A percentile compares a stretch with the other conserved stretches of the same genome.
Evolutionary conservation across 2,888 invertebrate genomes (phyloP).

Genomic region (Drosophila mulleri): DNA sequence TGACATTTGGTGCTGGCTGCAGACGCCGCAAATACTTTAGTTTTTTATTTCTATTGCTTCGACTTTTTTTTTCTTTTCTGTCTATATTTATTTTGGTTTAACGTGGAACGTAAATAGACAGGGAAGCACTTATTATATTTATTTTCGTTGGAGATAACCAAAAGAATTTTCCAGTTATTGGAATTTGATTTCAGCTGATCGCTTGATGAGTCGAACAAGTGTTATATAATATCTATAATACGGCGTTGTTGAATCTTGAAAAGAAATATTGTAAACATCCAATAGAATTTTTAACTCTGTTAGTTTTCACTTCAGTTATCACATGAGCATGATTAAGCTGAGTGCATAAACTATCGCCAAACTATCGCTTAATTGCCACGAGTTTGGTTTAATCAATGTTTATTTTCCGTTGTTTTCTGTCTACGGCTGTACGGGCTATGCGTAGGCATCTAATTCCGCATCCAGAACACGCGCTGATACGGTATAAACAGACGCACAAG

Average conservation of each 20-base stretch:
- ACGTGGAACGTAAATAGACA: slow-evolving; percentile 71
- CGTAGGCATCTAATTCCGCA: slow-evolving; percentile 16
- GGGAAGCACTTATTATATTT: slow-evolving; percentile 63
- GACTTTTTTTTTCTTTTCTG: slow-evolving; percentile 12
- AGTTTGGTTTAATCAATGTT: not conserved
- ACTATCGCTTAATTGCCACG: slow-evolving; percentile 12
- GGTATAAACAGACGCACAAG: slow-evolving; percentile 16
- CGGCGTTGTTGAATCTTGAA: not conserved
- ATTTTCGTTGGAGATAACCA: slow-evolving; percentile 48
- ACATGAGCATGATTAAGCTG: not conserved
- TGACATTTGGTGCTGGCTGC: slow-evolving; percentile 70
- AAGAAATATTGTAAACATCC: not conserved
- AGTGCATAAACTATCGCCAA: slow-evolving; percentile 7
- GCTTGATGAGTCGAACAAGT: slow-evolving; percentile 23
- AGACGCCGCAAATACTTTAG: slow-evolving; percentile 53
- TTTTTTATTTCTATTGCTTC: slow-evolving; percentile 18
- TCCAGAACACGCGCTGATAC: slow-evolving; percentile 23
- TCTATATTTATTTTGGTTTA: slow-evolving; percentile 74
- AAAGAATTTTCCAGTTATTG: slow-evolving; percentile 23
- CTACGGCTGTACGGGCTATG: not conserved
- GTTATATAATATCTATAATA: slow-evolving; percentile 5
- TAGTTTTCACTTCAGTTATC: too few relatives aligned
- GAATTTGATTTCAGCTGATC: slow-evolving; percentile 34
- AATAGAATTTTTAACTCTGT: not conserved
- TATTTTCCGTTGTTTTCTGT: slow-evolving; percentile 1